Evolutionary conservation across 2,797 vertebrate genomes (phyloP).

Genomic region (Alfaro cultratus): DNA sequence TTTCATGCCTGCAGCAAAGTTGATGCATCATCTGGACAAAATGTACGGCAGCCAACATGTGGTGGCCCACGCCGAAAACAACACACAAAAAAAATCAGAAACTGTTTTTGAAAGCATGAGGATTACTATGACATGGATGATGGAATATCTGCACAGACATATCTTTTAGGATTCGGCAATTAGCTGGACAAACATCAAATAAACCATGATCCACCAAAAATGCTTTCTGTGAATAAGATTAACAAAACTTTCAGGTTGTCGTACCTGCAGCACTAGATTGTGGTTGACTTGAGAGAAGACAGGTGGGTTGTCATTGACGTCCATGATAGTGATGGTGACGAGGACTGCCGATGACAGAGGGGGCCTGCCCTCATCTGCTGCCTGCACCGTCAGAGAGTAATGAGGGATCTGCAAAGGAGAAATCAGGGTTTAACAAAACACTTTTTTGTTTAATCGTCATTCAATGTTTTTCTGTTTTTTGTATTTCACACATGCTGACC

Average conservation of each 20-base stretch:
- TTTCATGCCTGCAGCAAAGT: conserved; percentile 1
- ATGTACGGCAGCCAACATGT: neutral
- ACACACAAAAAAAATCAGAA: neutral
- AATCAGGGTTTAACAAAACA: neutral
- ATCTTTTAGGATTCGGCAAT: neutral
- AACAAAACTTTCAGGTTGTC: neutral
- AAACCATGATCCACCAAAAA: neutral
- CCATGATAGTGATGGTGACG: conserved; percentile 83
- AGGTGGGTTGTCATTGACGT: conserved; percentile 96
- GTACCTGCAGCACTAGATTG: conserved; percentile 90
- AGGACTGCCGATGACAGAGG: conserved; percentile 85
- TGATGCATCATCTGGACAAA: conserved; percentile 13
- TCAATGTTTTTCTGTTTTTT: neutral
- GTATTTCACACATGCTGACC: conserved; percentile 77
- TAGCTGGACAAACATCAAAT: neutral
- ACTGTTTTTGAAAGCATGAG: neutral
- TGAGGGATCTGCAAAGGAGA: conserved; percentile 82
- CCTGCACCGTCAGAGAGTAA: conserved; percentile 90
- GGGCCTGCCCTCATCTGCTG: conserved; percentile 87
- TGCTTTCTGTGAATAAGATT: neutral
- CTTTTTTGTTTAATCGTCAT: neutral
- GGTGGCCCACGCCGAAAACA: neutral
- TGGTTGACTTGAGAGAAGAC: conserved; percentile 93
- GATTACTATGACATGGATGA: neutral
- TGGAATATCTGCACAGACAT: too few relatives aligned